Evolutionary conservation across 2,113 vertebrate species (phyloP).

Genomic region (Emydocephalus ijimae): DNA sequence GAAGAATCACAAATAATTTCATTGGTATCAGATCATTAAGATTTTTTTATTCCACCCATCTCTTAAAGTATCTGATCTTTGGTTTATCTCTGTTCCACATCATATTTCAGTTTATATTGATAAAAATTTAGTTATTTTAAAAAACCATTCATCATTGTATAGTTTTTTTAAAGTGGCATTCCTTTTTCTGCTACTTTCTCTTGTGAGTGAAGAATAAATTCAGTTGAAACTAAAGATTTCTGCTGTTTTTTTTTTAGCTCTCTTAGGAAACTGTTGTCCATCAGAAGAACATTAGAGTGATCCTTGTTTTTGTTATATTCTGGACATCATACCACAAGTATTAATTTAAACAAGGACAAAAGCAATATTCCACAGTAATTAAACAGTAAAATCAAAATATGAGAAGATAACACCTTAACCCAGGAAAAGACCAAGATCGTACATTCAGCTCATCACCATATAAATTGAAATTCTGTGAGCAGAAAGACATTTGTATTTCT

Average conservation of each 20-base stretch:
- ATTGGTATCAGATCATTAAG: not conserved
- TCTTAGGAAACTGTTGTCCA: not conserved
- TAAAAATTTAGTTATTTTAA: not conserved
- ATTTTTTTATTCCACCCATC: not conserved
- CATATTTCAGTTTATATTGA: not conserved
- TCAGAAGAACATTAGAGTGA: not conserved
- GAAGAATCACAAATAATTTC: not conserved
- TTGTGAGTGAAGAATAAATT: not conserved
- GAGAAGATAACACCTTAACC: not conserved
- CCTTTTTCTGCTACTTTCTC: not conserved
- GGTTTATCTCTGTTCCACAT: not conserved
- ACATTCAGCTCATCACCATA: not conserved
- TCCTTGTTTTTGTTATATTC: not conserved
- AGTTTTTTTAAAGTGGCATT: not conserved
- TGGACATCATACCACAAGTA: not conserved
- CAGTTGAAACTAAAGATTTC: not conserved
- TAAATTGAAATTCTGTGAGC: not conserved
- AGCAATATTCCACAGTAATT: not conserved
- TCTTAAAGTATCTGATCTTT: not conserved
- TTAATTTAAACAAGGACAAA: not conserved
- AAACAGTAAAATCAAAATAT: not conserved
- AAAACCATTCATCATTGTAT: not conserved
- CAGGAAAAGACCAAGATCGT: not conserved
- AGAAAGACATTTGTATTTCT: not conserved
- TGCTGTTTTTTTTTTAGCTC: not conserved